Evolutionary conservation across 2,888 invertebrate species (phyloP).

Genomic region (Siphlonurus alternatus): DNA sequence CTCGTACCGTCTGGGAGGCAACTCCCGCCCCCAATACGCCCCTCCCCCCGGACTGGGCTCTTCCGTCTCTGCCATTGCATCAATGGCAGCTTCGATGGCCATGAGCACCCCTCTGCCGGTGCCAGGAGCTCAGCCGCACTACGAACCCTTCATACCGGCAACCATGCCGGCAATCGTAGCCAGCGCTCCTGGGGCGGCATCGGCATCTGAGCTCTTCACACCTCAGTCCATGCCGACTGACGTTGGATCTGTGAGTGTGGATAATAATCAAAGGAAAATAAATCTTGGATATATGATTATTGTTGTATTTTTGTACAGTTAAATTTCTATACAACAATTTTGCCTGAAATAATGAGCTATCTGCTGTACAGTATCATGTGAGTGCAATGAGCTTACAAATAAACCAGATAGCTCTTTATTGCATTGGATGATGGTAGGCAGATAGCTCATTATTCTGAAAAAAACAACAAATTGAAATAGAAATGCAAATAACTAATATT

Average conservation of each 20-base stretch:
- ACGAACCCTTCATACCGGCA: not conserved
- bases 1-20: slow-evolving; percentile 47
- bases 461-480: no score
- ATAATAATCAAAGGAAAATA: no score
- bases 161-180: not conserved
- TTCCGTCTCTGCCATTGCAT: slow-evolving; percentile 11
- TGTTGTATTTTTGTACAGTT: no score
- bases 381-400: no score
- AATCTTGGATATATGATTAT: no score
- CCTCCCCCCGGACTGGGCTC: slow-evolving; percentile 52
- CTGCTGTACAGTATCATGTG: no score
- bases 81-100: slow-evolving; percentile 8
- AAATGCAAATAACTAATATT: no score
- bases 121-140: not conserved
- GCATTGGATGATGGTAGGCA: no score
- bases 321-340: no score
- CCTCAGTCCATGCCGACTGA: slow-evolving; percentile 3
- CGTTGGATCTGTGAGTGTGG: not conserved
- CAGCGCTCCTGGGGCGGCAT: not conserved
- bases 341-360: no score
- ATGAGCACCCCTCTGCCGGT: slow-evolving; percentile 4
- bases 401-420: no score
- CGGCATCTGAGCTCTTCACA: not conserved
- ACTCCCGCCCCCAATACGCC: slow-evolving; percentile 54
- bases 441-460: no score